phyloP scores from a whole-genome alignment of 2,113 vertebrate genomes.

The Stegastes partitus region DNA sequence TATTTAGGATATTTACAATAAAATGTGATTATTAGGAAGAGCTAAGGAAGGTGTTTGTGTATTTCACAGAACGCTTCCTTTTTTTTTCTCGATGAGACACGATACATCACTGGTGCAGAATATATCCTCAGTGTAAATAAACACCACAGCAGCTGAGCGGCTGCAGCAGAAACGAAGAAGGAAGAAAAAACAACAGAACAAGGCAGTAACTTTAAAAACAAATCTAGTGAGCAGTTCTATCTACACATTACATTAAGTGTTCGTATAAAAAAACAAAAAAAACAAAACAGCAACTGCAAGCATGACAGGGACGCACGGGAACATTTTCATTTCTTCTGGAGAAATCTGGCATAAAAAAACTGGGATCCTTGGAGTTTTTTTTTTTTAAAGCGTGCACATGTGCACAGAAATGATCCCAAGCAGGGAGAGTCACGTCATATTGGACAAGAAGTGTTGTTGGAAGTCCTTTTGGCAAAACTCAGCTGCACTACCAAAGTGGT shows the following conservation, averaged over 20 bases:
- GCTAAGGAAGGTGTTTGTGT: constrained; percentile 49
- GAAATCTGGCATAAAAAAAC: constrained; percentile 8
- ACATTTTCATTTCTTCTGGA: not conserved
- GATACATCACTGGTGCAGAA: constrained; percentile 35
- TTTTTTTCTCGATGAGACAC: constrained; percentile 17
- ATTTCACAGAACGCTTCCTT: constrained; percentile 27
- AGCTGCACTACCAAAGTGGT: constrained; percentile 29
- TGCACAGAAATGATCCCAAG: constrained; percentile 22
- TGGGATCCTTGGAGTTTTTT: not conserved
- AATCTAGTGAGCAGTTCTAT: constrained; percentile 25
- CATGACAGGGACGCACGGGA: not conserved
- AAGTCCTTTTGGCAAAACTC: constrained; percentile 30
- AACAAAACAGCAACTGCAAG: constrained; percentile 27
- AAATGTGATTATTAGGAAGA: constrained; percentile 54
- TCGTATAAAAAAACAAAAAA: constrained; percentile 29
- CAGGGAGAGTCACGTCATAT: constrained; percentile 3
- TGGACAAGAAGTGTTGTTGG: constrained; percentile 14
- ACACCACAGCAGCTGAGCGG: constrained; percentile 46
- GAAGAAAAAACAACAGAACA: not conserved
- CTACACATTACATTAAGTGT: constrained; percentile 30
- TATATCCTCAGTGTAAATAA: constrained; percentile 45
- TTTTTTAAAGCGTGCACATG: not conserved
- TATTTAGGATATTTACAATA: constrained; percentile 51
- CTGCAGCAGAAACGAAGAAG: constrained; percentile 17
- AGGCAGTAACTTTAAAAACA: constrained; percentile 8